phyloP scores from a whole-genome alignment of 2,797 vertebrate genomes.

The Hippoglossus hippoglossus region DNA sequence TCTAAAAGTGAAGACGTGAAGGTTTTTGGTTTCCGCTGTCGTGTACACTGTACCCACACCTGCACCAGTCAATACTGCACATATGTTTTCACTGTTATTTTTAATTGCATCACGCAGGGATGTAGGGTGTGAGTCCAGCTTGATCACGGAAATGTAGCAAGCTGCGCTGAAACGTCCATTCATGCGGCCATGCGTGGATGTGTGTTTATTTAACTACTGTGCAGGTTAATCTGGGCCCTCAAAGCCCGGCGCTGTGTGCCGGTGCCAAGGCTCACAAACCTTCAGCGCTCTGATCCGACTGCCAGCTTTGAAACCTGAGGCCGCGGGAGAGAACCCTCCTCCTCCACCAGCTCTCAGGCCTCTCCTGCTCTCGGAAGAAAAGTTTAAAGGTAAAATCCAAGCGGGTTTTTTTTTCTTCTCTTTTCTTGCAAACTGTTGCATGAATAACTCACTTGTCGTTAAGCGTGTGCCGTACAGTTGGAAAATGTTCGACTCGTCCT shows the following conservation, averaged over 20 bases:
- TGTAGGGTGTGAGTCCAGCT: conserved; percentile 45
- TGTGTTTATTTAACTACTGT: conserved; percentile 79
- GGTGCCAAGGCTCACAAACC: conserved; percentile 78
- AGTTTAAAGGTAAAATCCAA: conserved; percentile 59
- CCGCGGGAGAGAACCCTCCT: conserved; percentile 42
- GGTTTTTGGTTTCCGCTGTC: conserved; percentile 15
- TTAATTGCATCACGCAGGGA: conserved; percentile 74
- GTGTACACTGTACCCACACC: conserved; percentile 12
- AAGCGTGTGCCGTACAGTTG: conserved; percentile 24
- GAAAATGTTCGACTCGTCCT: conserved; percentile 40
- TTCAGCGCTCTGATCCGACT: conserved; percentile 64
- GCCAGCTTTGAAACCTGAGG: conserved; percentile 78
- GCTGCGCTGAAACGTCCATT: conserved; percentile 75
- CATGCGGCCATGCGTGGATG: conserved; percentile 66
- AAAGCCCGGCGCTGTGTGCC: conserved; percentile 66
- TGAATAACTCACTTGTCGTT: conserved; percentile 56
- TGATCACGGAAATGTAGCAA: conserved; percentile 67
- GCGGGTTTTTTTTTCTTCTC: not conserved
- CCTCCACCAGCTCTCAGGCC: conserved; percentile 44
- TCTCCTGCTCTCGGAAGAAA: conserved; percentile 31
- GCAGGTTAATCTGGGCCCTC: conserved; percentile 78
- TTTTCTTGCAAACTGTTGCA: conserved; percentile 36
- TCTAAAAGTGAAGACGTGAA: conserved; percentile 6
- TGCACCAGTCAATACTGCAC: conserved; percentile 43
- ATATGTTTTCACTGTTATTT: conserved; percentile 51